Conservation (phyloP, 1,140 invertebrate genomes). For the Orius laevigatus region DNA sequence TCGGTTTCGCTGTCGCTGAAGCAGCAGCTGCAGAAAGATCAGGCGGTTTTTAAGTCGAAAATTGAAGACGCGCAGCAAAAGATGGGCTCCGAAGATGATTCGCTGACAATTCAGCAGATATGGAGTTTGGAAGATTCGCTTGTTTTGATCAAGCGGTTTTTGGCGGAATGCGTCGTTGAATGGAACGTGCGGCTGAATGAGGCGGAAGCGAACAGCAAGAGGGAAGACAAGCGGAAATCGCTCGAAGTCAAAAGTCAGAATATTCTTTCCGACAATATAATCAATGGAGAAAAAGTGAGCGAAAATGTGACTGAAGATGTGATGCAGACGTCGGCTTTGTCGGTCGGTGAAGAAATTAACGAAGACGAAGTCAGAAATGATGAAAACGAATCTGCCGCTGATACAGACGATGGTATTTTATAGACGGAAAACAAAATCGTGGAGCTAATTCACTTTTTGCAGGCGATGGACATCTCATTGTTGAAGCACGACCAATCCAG, state of each 20-base stretch:
- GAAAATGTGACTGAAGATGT: not conserved
- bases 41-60: constrained; percentile 48
- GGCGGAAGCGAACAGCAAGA: constrained; percentile 10
- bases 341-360: constrained; percentile 4
- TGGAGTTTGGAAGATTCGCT: constrained; percentile 43
- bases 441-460: no score
- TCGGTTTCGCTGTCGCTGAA: constrained; percentile 28
- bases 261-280: constrained; percentile 12
- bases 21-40: constrained; percentile 43
- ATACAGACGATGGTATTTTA: constrained; percentile 11
- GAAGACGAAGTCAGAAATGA: constrained; percentile 6
- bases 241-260: constrained; percentile 1
- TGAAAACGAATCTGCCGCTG: constrained; percentile 8
- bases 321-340: not conserved
- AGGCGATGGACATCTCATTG: no score
- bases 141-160: constrained; percentile 41
- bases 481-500: not conserved
- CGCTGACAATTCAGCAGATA: constrained; percentile 20
- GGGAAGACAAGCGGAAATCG: constrained; percentile 12
- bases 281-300: constrained; percentile 18
- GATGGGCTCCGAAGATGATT: constrained; percentile 24
- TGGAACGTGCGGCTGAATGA: constrained; percentile 45
- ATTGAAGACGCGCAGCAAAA: constrained; percentile 58
- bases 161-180: constrained; percentile 41
- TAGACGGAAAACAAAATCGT: no score